These are phyloP conservation scores for Megalops cyprinoides DNA, from an alignment of 2,797 vertebrate genomes.

Conservation along the genomic window DNA sequence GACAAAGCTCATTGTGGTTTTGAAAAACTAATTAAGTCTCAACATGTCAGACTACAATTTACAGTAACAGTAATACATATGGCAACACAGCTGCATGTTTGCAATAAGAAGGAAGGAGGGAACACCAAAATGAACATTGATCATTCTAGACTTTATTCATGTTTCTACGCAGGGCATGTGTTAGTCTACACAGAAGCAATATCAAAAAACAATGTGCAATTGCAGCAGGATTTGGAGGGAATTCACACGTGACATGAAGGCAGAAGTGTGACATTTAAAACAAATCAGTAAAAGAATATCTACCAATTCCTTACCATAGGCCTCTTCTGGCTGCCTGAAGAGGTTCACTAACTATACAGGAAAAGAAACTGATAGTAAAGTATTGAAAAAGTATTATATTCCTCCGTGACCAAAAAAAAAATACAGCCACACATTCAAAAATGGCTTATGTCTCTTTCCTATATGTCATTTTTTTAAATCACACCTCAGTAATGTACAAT, in stretches of 20 bases:
- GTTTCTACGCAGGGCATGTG: not conserved
- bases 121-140: constrained; percentile 3
- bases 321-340: not conserved
- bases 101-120: not conserved
- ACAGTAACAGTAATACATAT: not conserved
- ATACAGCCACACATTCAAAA: not conserved
- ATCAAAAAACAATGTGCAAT: too few relatives aligned
- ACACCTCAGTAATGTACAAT: not conserved
- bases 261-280: not conserved
- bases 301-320: not conserved
- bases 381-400: not conserved
- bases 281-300: not conserved
- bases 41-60: not conserved
- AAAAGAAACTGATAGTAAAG: too few relatives aligned
- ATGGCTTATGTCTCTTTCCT: not conserved
- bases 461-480: not conserved
- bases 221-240: not conserved
- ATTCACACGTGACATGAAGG: not conserved
- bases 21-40: not conserved
- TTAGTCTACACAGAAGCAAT: not conserved
- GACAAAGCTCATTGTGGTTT: too few relatives aligned
- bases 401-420: not conserved
- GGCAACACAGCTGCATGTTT: not conserved
- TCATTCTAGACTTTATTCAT: constrained; percentile 4
- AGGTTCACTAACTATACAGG: not conserved